Evolutionary conservation across 2,888 invertebrate genomes (phyloP), one percentile per base, ranked within the genome.

Genomic region (Tiphia femorata): DNA sequence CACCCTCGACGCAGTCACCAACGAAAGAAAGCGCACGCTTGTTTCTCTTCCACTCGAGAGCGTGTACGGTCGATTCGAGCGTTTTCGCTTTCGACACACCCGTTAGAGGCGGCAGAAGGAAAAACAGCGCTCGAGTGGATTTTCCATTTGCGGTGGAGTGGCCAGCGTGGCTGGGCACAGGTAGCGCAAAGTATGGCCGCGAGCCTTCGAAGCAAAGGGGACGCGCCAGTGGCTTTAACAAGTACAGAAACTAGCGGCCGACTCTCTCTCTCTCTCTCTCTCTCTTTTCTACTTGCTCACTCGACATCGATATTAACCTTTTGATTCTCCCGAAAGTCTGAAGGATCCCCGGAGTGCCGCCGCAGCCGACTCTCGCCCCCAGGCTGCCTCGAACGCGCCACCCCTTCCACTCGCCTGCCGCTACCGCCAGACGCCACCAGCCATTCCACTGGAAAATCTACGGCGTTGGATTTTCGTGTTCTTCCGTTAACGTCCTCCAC

Each of bases 251-350:
- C 46, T 57, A 25, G 49, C 17, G 40, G 25, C 54, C n/a, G 20
- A 8, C 47, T 50, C 44, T n/a, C n/a, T n/a, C n/a, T n/a, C n/a
- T n/a, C n/a, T n/a, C n/a, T n/a, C n/a, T n/a, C n/a, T n/a, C n/a
- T n/a, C n/a, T n/a, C n/a, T n/a, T n/a, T n/a, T n/a, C n/a, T n/a
- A n/a, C n/a, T n/a, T n/a, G n/a, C n/a, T n/a, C n/a, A n/a, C n/a
- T 23, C 56, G 23, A 37, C 49, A 53, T 57, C 57, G 57, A 52
- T 60, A 60, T 60, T 49, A 52, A 57, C 42, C 52, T 49, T 47
- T 57, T 46, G 48, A 44, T 43, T 27, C 19, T 23, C 33, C 16
- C 17, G 47, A 12, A 20, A 35, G 44, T 33, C 44, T 20, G 14
- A 17, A 48, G 29, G 25, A 16, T 42, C 8, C 8, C n/a, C 12